Evolutionary conservation across 2,113 vertebrate genomes (phyloP), one percentile per base, ranked within the genome.

Genomic region (Delphinus delphis): DNA sequence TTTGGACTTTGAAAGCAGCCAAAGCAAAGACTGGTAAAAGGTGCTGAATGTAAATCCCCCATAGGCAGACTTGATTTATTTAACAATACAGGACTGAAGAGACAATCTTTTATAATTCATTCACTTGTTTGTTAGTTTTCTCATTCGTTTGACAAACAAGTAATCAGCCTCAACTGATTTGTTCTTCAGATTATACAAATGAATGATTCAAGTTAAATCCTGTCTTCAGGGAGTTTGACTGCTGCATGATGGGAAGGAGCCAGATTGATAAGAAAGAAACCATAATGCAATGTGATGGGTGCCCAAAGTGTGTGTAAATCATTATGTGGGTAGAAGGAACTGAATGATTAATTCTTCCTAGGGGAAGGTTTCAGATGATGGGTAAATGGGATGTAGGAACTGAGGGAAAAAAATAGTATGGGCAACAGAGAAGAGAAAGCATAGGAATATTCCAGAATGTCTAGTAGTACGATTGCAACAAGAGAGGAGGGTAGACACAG

Each of bases 1-100:
- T 62, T 88, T 88, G 18, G 25, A 83, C 60, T 91, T 95, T 88
- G 53, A 95, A 97, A 44, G 20, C 36, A 79, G 41, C 21, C 50
- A 77, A 95, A 84, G 90, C 38, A 36, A 50, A 94, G 55, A 25
- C n/a, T 12, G 21, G n/a, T 77, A 50, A 65, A 93, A n/a, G 38
- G 81, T 53, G 67, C 17, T 70, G 28, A 93, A 67, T 60, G 8
- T 50, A 65, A 63, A 88, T 25, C 13, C 25, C 53, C 67, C 2
- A 33, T 26, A 11, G 44, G 62, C 33, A 70, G 60, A 70, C 10
- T 79, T 85, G 38, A 95, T 74, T 84, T 38, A 80, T 77, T 73
- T 91, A 88, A 82, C 31, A 91, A 44, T 68, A 21, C 38, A 65
- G 26, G 58, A 28, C 14, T 36, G 28, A 6, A 84, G 87, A 90